A percentile compares a stretch with the other conserved stretches of the same genome.
phyloP scores from a whole-genome alignment of 2,888 invertebrate genomes.

The Bedellia somnulentella region DNA sequence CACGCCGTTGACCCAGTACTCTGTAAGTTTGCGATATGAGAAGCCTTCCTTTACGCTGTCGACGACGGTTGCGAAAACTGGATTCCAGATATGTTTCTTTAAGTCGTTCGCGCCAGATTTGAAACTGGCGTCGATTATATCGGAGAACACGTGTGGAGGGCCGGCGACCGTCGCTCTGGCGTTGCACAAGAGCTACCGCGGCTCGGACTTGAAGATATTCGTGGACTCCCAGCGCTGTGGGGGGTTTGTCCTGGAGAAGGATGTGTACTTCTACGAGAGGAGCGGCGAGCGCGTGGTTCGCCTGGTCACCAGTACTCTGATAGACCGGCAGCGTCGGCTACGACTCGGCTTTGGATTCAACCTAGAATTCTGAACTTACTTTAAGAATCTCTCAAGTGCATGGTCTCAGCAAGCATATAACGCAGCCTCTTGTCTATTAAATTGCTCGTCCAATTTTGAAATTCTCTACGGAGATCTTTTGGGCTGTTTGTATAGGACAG shows the following conservation, averaged over 20 bases:
- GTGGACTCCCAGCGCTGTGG: constrained; percentile 44
- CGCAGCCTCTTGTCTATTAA: neutral
- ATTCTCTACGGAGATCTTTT: neutral
- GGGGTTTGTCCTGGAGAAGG: constrained; percentile 42
- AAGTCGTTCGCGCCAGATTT: constrained; percentile 36
- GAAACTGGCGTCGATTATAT: constrained; percentile 34
- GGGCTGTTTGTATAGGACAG: neutral
- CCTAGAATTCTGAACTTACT: constrained; percentile 32
- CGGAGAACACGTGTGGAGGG: constrained; percentile 23
- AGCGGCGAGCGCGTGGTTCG: constrained; percentile 33
- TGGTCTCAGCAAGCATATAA: too few species aligned
- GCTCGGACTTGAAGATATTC: constrained; percentile 42
- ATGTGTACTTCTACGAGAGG: constrained; percentile 33
- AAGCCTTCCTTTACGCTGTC: constrained; percentile 26
- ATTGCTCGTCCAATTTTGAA: constrained; percentile 1
- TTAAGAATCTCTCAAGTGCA: neutral
- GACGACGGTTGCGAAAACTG: constrained; percentile 31
- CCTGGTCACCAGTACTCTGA: constrained; percentile 33
- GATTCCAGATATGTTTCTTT: constrained; percentile 37
- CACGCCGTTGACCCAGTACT: constrained; percentile 24
- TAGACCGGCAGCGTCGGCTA: constrained; percentile 36
- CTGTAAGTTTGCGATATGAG: constrained; percentile 36
- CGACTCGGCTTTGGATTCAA: constrained; percentile 44
- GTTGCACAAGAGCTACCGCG: constrained; percentile 31
- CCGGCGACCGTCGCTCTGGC: constrained; percentile 32